Base-by-base conservation (phyloP, 2,888 invertebrate species). In the Eumacrocentrus americanus region DNA sequence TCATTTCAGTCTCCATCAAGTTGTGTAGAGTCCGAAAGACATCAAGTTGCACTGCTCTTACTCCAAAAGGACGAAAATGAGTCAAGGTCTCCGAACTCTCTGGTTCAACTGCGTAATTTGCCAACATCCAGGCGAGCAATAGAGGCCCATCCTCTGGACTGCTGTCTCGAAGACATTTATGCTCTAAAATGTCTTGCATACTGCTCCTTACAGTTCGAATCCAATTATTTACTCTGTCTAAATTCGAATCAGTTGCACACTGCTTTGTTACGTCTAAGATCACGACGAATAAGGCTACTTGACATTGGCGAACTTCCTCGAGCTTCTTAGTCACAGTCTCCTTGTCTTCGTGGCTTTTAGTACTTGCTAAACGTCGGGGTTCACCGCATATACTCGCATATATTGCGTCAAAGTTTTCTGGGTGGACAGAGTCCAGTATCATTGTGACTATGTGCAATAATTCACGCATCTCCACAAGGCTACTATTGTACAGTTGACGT, bases 81-180 rank as follows among this genome's bases (percentile, higher is more conserved):
- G 67, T 76, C n/a, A 79, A 61, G 0, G 62, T 67, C 22, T 80
- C 80, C 0, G 66, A 53, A 55, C 75, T 77, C 7, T 80, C 78
- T 1, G 75, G 63, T 54, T 79, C 80, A 18, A 77, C 70, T 0
- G 75, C 74, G 54, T 78, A 80, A 65, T 81, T 81, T 1, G 73
- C 75, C 29, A 81, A 50, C 81, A 81, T 81, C 81, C 81, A 81
- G 0, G 77, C 76, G 0, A 81, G 59, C n/a, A 80, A 61, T 2
- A 81, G 50, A 0, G 79, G 79, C 2, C 80, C 77, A 55, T 81
- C 79, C 38, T 80, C 77, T 5, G 68, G 63, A 2, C 60, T 68
- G 54, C 70, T 75, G 46, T 80, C 79, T 0, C 76, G 73, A 2
- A 74, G 42, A 50, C 76, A 80, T 55, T 79, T 80, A 16, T 78